Evolutionary conservation across 2,888 invertebrate genomes (phyloP).

Genomic region (Coelogynopora nodosa): DNA sequence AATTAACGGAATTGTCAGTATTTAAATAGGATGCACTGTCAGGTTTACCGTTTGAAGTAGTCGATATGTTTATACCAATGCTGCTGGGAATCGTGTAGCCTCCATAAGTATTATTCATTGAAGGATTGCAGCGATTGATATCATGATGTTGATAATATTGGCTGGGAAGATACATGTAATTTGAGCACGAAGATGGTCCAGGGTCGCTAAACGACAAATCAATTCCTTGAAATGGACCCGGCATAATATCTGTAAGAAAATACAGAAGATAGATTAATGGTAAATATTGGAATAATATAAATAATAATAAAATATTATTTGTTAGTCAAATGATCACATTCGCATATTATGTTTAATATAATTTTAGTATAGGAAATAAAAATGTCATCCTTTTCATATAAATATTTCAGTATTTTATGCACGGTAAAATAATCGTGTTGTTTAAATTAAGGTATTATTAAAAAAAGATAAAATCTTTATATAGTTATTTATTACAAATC

Average conservation of each 20-base stretch:
- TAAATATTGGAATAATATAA: too few relatives aligned
- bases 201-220: neutral
- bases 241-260: neutral
- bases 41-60: neutral
- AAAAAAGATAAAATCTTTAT: too few relatives aligned
- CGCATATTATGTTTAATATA: too few relatives aligned
- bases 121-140: neutral
- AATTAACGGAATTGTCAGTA: neutral
- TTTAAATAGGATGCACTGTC: neutral
- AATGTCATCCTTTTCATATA: too few relatives aligned
- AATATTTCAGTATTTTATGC: too few relatives aligned
- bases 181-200: neutral
- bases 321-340: too few relatives aligned
- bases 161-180: neutral
- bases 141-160: neutral
- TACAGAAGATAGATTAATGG: too few relatives aligned
- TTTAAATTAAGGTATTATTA: too few relatives aligned
- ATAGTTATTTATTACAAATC: too few relatives aligned
- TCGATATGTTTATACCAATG: neutral
- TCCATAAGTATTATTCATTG: neutral
- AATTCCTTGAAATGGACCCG: neutral
- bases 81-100: neutral
- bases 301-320: too few relatives aligned
- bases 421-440: too few relatives aligned
- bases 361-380: too few relatives aligned